Evolutionary conservation across 2,888 invertebrate genomes (phyloP), one percentile per base, ranked within the genome.

Genomic region (Nowickia ferox): DNA sequence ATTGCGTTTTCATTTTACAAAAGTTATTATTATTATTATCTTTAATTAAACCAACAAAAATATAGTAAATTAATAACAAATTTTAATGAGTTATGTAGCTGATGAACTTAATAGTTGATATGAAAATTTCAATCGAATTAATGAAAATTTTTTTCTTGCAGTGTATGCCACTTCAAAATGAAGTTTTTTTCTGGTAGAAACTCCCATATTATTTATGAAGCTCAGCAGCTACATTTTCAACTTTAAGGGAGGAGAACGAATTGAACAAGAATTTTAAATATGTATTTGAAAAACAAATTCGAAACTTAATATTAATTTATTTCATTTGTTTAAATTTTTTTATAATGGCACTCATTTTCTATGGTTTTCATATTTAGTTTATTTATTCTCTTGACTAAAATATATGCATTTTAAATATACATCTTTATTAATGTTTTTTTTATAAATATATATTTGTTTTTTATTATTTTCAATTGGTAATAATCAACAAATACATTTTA

Each of bases 301-400:
- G 17, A 61, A 78, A 69, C 59, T 69, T 81, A 72, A 59, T 53
- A 44, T 63, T 78, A 66, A 66, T 71, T 75, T 74, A n/a, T 78
- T 74, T 53, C 57, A 53, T 46, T 42, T 44, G 9, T 65, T 65
- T 13, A 30, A 46, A 46, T 30, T 51, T 17, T 72, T 80, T 65
- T 69, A 83, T 86, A 86, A 86, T 86, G 86, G 86, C 86, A 86
- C 86, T 86, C 86, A 86, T 83, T 79, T 86, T 79, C 86, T 83
- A 76, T 82, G 55, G 74, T 69, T 80, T 65, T 55, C 63, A 48
- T 15, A 17, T 59, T 66, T 63, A 17, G 74, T 59, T 59, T 59
- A 48, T 65, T 48, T 59, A 44, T 74, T 72, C 46, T 30, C 66
- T 77, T 74, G 51, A 74, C 51, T 82, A 72, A 87, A 66, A 81